These are phyloP conservation scores for Erythrolamprus reginae DNA, from an alignment of 2,113 vertebrate genomes.

Conservation along the genomic window DNA sequence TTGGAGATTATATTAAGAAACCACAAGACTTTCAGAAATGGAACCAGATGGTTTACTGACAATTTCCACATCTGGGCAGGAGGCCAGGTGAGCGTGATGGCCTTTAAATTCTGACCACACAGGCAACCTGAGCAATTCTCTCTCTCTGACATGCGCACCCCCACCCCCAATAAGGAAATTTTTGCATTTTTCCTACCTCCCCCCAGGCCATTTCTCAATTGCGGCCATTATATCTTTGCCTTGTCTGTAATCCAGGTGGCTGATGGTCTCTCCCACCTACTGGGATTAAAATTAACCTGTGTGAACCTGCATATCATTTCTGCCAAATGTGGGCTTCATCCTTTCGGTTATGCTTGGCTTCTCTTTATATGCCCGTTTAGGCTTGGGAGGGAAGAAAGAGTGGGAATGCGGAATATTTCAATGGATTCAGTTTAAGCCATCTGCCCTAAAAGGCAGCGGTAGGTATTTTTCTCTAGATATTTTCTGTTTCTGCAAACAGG, in stretches of 20 bases:
- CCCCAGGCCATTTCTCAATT: not conserved
- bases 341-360: not conserved
- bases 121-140: not conserved
- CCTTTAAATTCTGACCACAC: not conserved
- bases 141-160: not conserved
- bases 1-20: constrained; percentile 5
- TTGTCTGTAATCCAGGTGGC: not conserved
- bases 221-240: not conserved
- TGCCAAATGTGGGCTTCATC: too few species aligned
- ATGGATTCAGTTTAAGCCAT: too few species aligned
- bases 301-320: not conserved
- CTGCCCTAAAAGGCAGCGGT: too few species aligned
- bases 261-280: not conserved
- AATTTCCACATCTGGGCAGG: constrained; percentile 31
- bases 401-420: not conserved
- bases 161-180: too few species aligned
- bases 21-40: not conserved
- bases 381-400: not conserved
- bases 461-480: not conserved
- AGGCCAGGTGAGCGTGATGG: not conserved
- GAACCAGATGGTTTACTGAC: constrained; percentile 7
- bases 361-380: not conserved
- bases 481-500: too few species aligned
- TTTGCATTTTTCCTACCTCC: not conserved
- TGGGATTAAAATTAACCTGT: not conserved